Base-by-base conservation (phyloP, 2,888 invertebrate species). In the Allygus modestus region DNA sequence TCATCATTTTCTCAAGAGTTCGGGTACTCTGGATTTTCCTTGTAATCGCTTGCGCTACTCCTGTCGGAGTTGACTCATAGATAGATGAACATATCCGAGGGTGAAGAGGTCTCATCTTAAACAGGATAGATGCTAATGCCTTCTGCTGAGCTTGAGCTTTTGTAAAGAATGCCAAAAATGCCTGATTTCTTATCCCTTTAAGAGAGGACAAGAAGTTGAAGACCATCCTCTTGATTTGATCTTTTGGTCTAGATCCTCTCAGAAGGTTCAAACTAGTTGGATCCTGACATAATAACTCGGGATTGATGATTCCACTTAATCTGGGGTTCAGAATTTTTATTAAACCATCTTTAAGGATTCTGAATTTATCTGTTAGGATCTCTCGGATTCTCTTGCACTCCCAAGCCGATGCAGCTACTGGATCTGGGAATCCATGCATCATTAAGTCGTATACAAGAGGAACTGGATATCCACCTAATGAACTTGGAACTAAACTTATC, bases 401-500 rank as follows among this genome's bases (percentile, higher is more conserved):
- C 37, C 73, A 73, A 1, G 31, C 7, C 1, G 73, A 5, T 33
- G 33, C 12, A 9, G 73, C 2, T 1, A 73, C 37, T 11, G 73
- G 73, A 41, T 73, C 73, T n/a, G 73, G 73, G 23, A 73, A 73
- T 33, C 73, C 73, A n/a, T 73, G 73, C 37, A 73, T 73, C 20
- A 31, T 73, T 4, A 33, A 0, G 17, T 73, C 73, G 12, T 5
- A 15, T 11, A 33, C 9, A 7, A 31, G n/a, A 28, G 2, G 41
- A 20, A 75, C 43, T 1, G 41, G 43, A 43, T 43, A 75, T 5
- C 75, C 75, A 1, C 75, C 75, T 75, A 43, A 75, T 37, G 33
- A 4, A 75, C 75, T 43, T 15, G 75, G 41, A 11, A 75, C 11
- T 5, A n/a, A 7, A 23, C 5, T 5, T 1, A 33, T n/a, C 1